phyloP scores from a whole-genome alignment of 2,797 vertebrate species.

The Salmo trutta region DNA sequence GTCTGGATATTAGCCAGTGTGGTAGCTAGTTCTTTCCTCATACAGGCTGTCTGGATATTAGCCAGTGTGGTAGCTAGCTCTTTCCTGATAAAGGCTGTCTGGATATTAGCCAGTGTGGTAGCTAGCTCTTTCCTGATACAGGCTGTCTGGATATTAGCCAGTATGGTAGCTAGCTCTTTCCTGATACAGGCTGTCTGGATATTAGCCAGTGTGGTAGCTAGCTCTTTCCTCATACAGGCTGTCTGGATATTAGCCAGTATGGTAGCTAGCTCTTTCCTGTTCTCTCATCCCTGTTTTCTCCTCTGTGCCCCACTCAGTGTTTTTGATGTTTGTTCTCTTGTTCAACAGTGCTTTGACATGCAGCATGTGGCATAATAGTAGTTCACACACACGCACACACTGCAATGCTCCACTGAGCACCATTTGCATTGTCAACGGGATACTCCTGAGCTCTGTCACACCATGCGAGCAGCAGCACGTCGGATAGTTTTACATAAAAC shows the following conservation, averaged over 20 bases:
- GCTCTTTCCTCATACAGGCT: too few species aligned
- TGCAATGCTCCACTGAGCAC: neutral
- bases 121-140: too few species aligned
- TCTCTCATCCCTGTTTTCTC: neutral
- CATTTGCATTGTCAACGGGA: neutral
- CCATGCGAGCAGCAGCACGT: neutral
- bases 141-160: too few species aligned
- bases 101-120: too few species aligned
- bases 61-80: neutral
- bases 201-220: too few species aligned
- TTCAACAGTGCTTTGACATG: neutral
- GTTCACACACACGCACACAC: neutral
- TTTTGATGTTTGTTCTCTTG: neutral
- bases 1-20: neutral
- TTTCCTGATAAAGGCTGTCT: too few species aligned
- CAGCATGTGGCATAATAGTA: neutral
- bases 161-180: too few species aligned
- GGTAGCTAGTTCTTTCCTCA: neutral
- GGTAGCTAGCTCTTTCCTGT: neutral
- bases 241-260: too few species aligned
- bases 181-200: too few species aligned
- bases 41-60: neutral
- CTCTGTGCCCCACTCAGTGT: neutral
- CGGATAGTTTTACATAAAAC: neutral
- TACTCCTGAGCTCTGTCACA: neutral